Evolutionary conservation across 1,140 invertebrate species (phyloP).

Genomic region (Zaprionus lachaisei): DNA sequence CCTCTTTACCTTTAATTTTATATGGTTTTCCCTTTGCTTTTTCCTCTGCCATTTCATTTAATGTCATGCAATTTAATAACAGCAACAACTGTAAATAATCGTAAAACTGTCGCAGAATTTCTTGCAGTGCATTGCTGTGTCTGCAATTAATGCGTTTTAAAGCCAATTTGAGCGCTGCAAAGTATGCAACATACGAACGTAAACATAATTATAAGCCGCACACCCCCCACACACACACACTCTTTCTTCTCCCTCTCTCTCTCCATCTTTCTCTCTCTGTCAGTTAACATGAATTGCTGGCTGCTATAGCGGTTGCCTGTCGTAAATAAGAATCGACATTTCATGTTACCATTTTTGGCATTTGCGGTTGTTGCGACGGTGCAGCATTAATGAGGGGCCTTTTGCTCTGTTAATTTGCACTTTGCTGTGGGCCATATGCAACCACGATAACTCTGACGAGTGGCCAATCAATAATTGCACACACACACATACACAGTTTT

Average conservation of each 20-base stretch:
- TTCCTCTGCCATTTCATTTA: background rate
- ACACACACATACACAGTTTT: conserved; percentile 31
- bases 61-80: background rate
- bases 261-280: background rate
- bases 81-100: background rate
- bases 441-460: conserved; percentile 37
- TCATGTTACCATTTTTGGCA: conserved; percentile 66
- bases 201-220: conserved; percentile 37
- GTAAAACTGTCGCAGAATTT: background rate
- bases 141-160: conserved; percentile 26
- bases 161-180: conserved; percentile 15
- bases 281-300: conserved; percentile 37
- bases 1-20: background rate
- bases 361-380: conserved; percentile 50
- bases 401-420: conserved; percentile 67
- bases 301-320: conserved; percentile 17
- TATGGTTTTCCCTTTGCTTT: background rate
- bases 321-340: conserved; percentile 64
- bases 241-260: background rate
- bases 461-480: conserved; percentile 68
- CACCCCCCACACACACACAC: background rate
- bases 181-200: conserved; percentile 38
- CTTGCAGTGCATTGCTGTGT: conserved; percentile 11
- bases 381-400: conserved; percentile 69
- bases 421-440: conserved; percentile 14